Evolutionary conservation across 2,888 invertebrate genomes (phyloP).

Genomic region (Pegoplata infirma): DNA sequence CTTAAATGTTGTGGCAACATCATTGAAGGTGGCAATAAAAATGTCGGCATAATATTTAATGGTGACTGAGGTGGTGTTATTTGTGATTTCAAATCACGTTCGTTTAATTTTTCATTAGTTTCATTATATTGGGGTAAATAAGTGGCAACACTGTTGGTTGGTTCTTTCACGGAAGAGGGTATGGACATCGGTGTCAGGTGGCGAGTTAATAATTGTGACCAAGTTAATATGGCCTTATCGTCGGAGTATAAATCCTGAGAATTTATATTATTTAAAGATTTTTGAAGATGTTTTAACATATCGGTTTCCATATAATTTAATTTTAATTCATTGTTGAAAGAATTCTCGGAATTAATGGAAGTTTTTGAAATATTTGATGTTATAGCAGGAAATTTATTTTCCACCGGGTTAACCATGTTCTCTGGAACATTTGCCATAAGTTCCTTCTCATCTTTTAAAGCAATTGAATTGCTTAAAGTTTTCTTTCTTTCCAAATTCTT

Average conservation of each 20-base stretch:
- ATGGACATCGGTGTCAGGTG: constrained; percentile 33
- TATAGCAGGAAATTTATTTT: too few relatives aligned
- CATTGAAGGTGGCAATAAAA: constrained; percentile 48
- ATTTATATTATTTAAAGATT: not conserved
- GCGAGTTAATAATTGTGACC: constrained; percentile 33
- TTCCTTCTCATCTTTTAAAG: too few relatives aligned
- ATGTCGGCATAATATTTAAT: constrained; percentile 46
- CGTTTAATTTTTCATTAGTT: constrained; percentile 20
- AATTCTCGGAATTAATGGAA: not conserved
- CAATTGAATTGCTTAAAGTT: too few relatives aligned
- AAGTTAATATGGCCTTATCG: constrained; percentile 24
- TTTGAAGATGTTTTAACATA: not conserved
- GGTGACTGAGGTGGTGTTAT: constrained; percentile 63
- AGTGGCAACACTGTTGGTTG: not conserved
- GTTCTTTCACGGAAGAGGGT: not conserved
- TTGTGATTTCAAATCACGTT: constrained; percentile 59
- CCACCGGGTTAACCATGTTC: too few relatives aligned
- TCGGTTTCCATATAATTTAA: not conserved
- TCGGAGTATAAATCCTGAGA: not conserved
- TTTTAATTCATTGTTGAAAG: not conserved
- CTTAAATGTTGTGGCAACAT: constrained; percentile 51
- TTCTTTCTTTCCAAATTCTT: too few relatives aligned
- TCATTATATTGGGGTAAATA: constrained; percentile 18
- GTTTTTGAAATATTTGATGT: not conserved
- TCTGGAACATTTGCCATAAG: too few relatives aligned